Conservation (phyloP, 1,140 invertebrate genomes). For the Lethocerus indicus region DNA sequence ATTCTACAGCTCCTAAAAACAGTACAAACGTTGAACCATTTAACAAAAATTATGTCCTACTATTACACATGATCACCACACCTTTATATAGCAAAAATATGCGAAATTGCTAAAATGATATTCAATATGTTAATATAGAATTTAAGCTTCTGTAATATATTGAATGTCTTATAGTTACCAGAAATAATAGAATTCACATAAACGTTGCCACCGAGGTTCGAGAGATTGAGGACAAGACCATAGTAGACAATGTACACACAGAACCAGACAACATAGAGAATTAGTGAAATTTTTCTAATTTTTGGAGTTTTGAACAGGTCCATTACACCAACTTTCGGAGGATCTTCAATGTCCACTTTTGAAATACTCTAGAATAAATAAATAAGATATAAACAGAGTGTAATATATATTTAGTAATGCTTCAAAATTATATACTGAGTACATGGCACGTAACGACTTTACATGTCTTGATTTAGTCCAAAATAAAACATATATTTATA, state of each 20-base stretch:
- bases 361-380: constrained; percentile 6
- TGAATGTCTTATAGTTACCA: constrained; percentile 25
- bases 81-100: constrained; percentile 27
- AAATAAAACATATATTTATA: background rate
- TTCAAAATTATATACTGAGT: too few relatives aligned
- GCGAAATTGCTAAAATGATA: background rate
- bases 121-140: background rate
- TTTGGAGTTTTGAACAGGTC: constrained; percentile 40
- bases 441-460: too few relatives aligned
- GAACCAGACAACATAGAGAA: constrained; percentile 51
- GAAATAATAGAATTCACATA: constrained; percentile 36
- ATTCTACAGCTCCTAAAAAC: constrained; percentile 44
- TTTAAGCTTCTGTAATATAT: background rate
- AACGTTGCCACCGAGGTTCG: constrained; percentile 47
- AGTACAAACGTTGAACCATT: background rate
- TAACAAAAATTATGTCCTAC: background rate
- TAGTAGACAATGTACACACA: constrained; percentile 55
- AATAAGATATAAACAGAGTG: background rate
- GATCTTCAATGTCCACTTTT: constrained; percentile 3
- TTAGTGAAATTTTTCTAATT: constrained; percentile 42
- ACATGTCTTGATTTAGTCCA: too few relatives aligned
- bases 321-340: constrained; percentile 28
- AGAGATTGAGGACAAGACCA: constrained; percentile 48
- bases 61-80: constrained; percentile 36
- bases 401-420: background rate